Evolutionary conservation across 1,140 invertebrate species (phyloP).

Genomic region (Bombus balteatus): DNA sequence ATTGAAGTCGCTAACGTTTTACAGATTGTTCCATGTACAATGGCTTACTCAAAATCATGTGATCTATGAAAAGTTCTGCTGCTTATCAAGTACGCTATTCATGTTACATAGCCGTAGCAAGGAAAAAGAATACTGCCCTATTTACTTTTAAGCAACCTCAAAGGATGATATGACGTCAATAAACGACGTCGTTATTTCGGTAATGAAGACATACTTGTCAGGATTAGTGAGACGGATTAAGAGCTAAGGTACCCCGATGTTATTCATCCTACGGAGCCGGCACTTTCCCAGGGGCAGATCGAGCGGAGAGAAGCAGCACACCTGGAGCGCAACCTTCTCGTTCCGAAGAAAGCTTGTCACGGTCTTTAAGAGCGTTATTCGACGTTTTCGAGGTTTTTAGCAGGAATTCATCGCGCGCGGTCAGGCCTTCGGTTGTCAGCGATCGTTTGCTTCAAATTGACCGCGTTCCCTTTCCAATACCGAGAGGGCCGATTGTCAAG

Average conservation of each 20-base stretch:
- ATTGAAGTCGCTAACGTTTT: too few species aligned
- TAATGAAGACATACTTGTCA: conserved; percentile 1
- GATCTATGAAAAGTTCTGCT: too few species aligned
- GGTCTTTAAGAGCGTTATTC: conserved; percentile 44
- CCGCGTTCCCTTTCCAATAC: conserved; percentile 44
- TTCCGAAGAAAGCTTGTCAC: conserved; percentile 31
- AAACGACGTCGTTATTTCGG: background rate
- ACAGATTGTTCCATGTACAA: too few species aligned
- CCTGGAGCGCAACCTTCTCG: conserved; percentile 12
- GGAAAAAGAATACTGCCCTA: background rate
- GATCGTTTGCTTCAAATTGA: conserved; percentile 50
- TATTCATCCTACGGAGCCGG: background rate
- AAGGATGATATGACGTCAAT: background rate
- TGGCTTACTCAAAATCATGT: too few species aligned
- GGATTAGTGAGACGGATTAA: conserved; percentile 2
- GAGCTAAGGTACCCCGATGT: background rate
- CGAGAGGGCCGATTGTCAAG: conserved; percentile 37
- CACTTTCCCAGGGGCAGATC: background rate
- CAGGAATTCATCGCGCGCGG: background rate
- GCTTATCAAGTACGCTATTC: too few species aligned
- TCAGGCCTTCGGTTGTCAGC: conserved; percentile 32
- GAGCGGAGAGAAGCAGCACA: background rate
- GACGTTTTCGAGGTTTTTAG: conserved; percentile 52
- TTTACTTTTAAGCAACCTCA: background rate
- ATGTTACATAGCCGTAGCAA: too few species aligned